Conservation (phyloP, 2,888 invertebrate genomes). For the Taenaris catops region DNA sequence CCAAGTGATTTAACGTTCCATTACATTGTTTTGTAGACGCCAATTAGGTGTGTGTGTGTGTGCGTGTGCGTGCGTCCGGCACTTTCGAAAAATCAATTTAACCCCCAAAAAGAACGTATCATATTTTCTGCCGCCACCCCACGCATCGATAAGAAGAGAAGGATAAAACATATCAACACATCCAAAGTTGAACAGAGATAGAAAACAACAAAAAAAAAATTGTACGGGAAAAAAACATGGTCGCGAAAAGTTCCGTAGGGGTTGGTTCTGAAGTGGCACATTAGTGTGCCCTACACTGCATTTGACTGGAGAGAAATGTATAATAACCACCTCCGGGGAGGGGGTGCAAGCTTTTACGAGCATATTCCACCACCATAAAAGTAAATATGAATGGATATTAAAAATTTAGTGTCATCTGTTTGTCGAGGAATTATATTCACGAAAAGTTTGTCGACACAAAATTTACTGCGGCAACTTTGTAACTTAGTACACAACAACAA, state of each 20-base stretch:
- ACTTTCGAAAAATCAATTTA: slow-evolving; percentile 74
- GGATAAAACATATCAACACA: slow-evolving; percentile 30
- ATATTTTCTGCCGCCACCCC: slow-evolving; percentile 73
- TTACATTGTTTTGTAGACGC: too few species aligned
- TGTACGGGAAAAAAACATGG: slow-evolving; percentile 73
- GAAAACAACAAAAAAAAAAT: slow-evolving; percentile 62
- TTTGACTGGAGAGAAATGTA: slow-evolving; percentile 70
- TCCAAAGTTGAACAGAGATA: slow-evolving; percentile 32
- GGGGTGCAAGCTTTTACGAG: slow-evolving; percentile 47
- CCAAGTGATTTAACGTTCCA: too few species aligned
- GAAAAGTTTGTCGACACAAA: too few species aligned
- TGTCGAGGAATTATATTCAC: too few species aligned
- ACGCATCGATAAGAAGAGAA: slow-evolving; percentile 53
- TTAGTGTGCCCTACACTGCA: slow-evolving; percentile 62
- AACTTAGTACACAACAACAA: too few species aligned
- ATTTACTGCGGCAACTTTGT: too few species aligned
- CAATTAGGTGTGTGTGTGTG: too few species aligned
- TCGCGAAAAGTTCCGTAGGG: slow-evolving; percentile 69
- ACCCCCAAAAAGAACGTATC: slow-evolving; percentile 71
- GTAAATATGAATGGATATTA: slow-evolving; percentile 20
- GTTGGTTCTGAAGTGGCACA: slow-evolving; percentile 65
- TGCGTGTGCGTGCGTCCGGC: too few species aligned
- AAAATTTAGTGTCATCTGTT: too few species aligned
- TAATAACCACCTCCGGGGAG: slow-evolving; percentile 52
- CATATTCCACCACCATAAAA: slow-evolving; percentile 48